A percentile compares a stretch with the other conserved stretches of the same genome.
Conservation (phyloP, 2,888 invertebrate genomes). For the Drosophila prostipennis region DNA sequence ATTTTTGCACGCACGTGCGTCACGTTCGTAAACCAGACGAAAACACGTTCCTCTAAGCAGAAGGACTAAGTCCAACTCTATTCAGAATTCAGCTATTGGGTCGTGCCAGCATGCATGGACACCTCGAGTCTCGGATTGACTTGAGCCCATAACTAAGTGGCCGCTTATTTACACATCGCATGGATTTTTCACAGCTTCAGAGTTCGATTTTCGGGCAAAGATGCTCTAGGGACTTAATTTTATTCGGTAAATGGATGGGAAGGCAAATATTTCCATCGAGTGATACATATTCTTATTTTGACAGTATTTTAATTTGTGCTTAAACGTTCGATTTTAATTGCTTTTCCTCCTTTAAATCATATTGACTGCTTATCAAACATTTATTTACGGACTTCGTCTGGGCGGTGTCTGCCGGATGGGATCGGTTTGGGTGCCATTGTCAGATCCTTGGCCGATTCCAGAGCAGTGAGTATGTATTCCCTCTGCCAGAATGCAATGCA, state of each 20-base stretch:
- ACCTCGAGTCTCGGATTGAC: constrained; percentile 53
- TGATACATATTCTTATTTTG: background rate
- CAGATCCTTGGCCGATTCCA: constrained; percentile 10
- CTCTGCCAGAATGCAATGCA: constrained; percentile 71
- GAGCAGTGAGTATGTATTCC: constrained; percentile 41
- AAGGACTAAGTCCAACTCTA: constrained; percentile 8
- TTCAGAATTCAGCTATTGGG: constrained; percentile 17
- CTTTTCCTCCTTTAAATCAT: constrained; percentile 12
- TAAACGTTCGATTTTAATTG: constrained; percentile 33
- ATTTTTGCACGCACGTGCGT: constrained; percentile 64
- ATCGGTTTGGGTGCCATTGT: constrained; percentile 7
- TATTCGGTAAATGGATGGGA: constrained; percentile 7
- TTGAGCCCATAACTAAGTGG: constrained; percentile 53
- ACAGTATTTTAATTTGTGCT: constrained; percentile 20
- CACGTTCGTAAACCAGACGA: constrained; percentile 55
- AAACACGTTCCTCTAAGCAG: constrained; percentile 32
- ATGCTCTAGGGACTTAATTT: background rate
- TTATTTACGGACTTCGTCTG: constrained; percentile 64
- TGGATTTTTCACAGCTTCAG: constrained; percentile 13
- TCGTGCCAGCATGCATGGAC: constrained; percentile 55
- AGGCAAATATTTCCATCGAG: constrained; percentile 11
- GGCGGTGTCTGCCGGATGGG: constrained; percentile 17
- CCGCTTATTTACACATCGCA: constrained; percentile 66
- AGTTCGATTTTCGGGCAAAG: background rate
- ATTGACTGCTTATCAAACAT: constrained; percentile 72